Base-by-base conservation (phyloP, 2,888 invertebrate species). In the Galerucella nymphaeae region DNA sequence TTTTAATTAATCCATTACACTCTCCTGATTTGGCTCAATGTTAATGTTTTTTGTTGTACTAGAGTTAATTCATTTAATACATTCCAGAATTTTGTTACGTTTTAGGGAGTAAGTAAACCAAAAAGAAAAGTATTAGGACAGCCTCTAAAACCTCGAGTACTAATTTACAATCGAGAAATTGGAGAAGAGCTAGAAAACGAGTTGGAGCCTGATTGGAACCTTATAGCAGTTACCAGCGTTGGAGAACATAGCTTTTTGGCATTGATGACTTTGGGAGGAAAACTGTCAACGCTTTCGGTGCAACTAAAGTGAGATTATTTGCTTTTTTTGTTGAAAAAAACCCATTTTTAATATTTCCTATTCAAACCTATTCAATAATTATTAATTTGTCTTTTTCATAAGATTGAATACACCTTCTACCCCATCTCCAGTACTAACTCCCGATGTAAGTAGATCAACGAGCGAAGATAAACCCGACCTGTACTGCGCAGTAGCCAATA, bases 221-320 rank as follows among this genome's bases (percentile, higher is more conserved):
- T 91, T 72, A 90, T 91, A 72, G 90, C 90, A 50, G 87, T 89
- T 23, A 87, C 88, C 30, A 88, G 88, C 81, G 89, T 90, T 59
- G 89, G 88, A 71, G 90, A 90, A 73, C 89, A 90, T 82, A 90
- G 89, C 76, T 90, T 90, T 83, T 85, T 92, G 77, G 91, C 91
- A 9, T 85, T 94, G 72, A 91, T 90, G 1, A 90, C 92, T 18
- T 84, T 93, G 72, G 89, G 89, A 74, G 91, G 92, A 16, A 88
- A 88, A 67, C 84, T 93, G 75, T 89, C 89, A 13, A 90, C 90
- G 5, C 85, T 94, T 66, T 91, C 92, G 1, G 88, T 91, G 41
- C 88, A 90, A 77, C 85, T 91, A 80, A 88, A 90, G 79, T 86
- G 79, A 70, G 70, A 53, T 64, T n/a, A 30, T 30, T 5, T 5